A percentile compares a stretch with the other conserved stretches of the same genome.
phyloP scores from a whole-genome alignment of 2,888 invertebrate genomes.

The Xestoiulus laeticollis region DNA sequence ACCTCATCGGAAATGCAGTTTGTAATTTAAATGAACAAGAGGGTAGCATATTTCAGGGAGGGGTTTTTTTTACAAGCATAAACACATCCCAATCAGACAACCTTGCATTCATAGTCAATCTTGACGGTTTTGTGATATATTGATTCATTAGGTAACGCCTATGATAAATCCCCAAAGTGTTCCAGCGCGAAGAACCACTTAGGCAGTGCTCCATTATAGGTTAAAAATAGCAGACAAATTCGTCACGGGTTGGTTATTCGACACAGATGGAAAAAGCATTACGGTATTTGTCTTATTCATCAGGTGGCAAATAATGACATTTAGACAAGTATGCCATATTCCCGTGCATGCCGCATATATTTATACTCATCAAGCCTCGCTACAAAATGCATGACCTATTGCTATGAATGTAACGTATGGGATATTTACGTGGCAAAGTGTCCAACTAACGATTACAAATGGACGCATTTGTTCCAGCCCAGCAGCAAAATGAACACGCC shows the following conservation, averaged over 20 bases:
- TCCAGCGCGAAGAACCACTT: constrained; percentile 38
- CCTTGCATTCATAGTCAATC: not conserved
- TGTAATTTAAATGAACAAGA: not conserved
- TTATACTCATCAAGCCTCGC: constrained; percentile 27
- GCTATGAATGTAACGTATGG: constrained; percentile 43
- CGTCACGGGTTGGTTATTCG: constrained; percentile 39
- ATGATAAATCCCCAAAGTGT: constrained; percentile 35
- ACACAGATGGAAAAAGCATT: constrained; percentile 35
- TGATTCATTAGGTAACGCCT: constrained; percentile 41
- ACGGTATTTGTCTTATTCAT: constrained; percentile 48
- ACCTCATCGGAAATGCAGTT: constrained; percentile 17
- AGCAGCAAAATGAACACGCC: constrained; percentile 35
- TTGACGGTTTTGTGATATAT: constrained; percentile 25
- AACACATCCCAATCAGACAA: constrained; percentile 16
- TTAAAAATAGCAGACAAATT: constrained; percentile 35
- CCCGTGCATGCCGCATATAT: not conserved
- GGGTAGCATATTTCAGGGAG: constrained; percentile 17
- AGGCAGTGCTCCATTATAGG: constrained; percentile 29
- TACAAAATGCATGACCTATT: constrained; percentile 31
- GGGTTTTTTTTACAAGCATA: not conserved
- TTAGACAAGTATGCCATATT: constrained; percentile 30
- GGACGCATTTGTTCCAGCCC: constrained; percentile 36
- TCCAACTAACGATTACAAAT: constrained; percentile 41
- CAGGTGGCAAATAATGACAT: constrained; percentile 44
- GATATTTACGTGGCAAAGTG: constrained; percentile 43